Evolutionary conservation across 2,113 vertebrate species (phyloP).

Genomic region (Nothoprocta perdicaria): DNA sequence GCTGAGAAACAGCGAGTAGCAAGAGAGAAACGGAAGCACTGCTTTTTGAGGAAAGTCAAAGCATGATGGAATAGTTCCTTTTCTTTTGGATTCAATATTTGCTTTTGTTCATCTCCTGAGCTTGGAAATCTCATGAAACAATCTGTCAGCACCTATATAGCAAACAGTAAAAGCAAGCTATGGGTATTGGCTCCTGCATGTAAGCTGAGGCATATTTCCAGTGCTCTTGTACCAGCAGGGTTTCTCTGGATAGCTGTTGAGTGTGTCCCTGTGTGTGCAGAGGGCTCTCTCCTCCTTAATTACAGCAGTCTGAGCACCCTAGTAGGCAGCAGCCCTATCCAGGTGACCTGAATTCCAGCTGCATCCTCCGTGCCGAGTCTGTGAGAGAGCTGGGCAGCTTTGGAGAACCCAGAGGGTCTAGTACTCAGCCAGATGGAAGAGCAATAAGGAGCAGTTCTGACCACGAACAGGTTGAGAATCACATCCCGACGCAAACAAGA

Average conservation of each 20-base stretch:
- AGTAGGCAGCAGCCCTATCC: not conserved
- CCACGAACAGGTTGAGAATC: not conserved
- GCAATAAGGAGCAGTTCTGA: not conserved
- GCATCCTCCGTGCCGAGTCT: not conserved
- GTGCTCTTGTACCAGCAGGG: not conserved
- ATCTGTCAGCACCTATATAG: not conserved
- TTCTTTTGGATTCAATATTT: conserved; percentile 2
- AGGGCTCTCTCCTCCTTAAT: not conserved
- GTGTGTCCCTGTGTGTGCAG: not conserved
- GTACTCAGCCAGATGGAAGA: not conserved
- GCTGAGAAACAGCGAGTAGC: fast-evolving
- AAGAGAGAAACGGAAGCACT: not conserved
- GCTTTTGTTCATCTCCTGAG: conserved; percentile 25
- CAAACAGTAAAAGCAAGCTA: not conserved
- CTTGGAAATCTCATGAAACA: conserved; percentile 15
- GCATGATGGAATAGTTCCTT: not conserved
- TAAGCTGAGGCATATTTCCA: not conserved
- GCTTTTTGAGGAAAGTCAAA: not conserved
- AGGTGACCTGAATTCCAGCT: not conserved
- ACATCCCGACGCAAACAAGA: not conserved
- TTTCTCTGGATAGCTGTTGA: not conserved
- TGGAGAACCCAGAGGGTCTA: fast-evolving
- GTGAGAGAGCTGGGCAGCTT: not conserved
- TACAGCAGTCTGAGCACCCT: not conserved
- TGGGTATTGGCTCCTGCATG: not conserved